Evolutionary conservation across 2,888 invertebrate genomes (phyloP).

Genomic region (Drosophila monieri): DNA sequence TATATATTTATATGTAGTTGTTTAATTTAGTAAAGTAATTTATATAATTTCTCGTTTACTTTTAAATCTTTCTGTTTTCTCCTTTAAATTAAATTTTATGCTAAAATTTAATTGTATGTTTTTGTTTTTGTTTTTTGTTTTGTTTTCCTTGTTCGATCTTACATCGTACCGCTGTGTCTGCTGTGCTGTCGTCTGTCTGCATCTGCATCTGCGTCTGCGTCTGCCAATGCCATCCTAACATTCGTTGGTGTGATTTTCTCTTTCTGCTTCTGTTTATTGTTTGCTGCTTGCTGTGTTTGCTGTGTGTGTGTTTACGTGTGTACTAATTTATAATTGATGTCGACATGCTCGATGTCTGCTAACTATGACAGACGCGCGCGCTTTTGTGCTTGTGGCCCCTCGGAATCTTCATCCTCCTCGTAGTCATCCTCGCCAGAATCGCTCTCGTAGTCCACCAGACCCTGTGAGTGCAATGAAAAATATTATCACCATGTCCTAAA

Average conservation of each 20-base stretch:
- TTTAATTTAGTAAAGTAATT: conserved; percentile 78
- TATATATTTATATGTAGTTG: conserved; percentile 41
- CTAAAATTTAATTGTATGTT: conserved; percentile 65
- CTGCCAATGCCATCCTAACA: conserved; percentile 45
- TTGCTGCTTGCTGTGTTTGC: conserved; percentile 1
- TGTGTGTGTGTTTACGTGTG: conserved; percentile 48
- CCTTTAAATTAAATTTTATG: conserved; percentile 64
- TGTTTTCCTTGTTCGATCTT: conserved; percentile 66
- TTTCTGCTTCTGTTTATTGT: background rate
- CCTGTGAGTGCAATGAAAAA: conserved; percentile 86
- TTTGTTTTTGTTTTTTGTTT: conserved; percentile 34
- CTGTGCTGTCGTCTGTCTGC: conserved; percentile 47
- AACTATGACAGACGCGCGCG: conserved; percentile 84
- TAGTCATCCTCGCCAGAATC: conserved; percentile 98
- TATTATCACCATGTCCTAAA: background rate
- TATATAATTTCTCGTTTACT: conserved; percentile 68
- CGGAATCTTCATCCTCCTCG: conserved; percentile 84
- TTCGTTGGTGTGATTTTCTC: conserved; percentile 53
- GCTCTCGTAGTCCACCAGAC: conserved; percentile 98
- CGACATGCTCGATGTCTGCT: conserved; percentile 44
- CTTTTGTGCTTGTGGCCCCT: conserved; percentile 83
- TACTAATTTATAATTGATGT: conserved; percentile 72
- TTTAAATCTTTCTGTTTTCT: conserved; percentile 41
- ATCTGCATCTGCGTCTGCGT: conserved; percentile 37
- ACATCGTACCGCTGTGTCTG: conserved; percentile 57